Base-by-base conservation (phyloP, 2,797 vertebrate species). In the Gymnodraco acuticeps region DNA sequence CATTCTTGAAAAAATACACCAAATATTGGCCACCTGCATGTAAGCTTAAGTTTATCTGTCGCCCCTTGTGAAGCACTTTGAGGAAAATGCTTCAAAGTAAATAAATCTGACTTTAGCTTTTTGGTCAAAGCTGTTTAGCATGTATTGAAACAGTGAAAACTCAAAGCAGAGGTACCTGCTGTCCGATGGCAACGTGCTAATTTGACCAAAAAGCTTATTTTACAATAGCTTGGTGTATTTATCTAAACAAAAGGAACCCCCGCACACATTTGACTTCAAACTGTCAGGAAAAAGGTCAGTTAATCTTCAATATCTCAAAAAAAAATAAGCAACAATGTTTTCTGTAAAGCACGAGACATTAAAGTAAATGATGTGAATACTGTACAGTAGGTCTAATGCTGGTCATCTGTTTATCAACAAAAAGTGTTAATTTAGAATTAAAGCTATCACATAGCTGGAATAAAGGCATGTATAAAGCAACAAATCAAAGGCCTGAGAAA, bases 391-490 rank as follows among this genome's bases (percentile, higher is more conserved):
- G 76, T 64, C 65, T 51, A 48, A 71, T 50, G 78, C 81, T 84
- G 73, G 67, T 83, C 64, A 69, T 73, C 61, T 62, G 70, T 54
- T 48, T 19, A 33, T 75, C 16, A 71, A 77, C 64, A 68, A 46
- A 71, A 82, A 70, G 54, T 65, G 53, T 64, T 53, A 61, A 58
- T 72, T 84, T 52, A 81, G 41, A 78, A 45, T 73, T 86, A 87
- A 88, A 89, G 85, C 87, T 80, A 82, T 84, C 54, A 80, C 31
- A 82, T 71, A 87, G 78, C 74, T 56, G 71, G 43, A 62, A 82
- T 75, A 42, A 50, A 69, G 12, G 38, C 10, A 31, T 19, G 61
- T 68, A 82, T 47, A 83, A 61, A 68, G 52, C 9, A 75, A 71
- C 47, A 47, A 6, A 83, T 54, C 47, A 8, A 64, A 76, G 56